Evolutionary conservation across 2,797 vertebrate genomes (phyloP).

Genomic region (Pseudocheirus occidentalis): DNA sequence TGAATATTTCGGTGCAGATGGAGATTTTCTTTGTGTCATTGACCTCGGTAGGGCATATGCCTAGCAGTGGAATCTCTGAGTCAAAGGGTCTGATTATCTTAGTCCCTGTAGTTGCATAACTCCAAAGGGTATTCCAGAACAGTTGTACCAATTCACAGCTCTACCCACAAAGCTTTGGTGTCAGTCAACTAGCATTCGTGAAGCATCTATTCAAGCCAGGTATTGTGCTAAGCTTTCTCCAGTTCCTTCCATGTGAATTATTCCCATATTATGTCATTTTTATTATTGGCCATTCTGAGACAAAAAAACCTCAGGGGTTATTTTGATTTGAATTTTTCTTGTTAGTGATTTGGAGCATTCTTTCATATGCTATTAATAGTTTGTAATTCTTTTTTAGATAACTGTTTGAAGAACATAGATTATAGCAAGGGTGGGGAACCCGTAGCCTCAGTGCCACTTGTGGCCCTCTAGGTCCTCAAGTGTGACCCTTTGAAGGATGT

Average conservation of each 20-base stretch:
- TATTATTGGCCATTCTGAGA: not conserved
- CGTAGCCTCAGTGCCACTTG: no score
- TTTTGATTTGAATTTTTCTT: not conserved
- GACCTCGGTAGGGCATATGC: not conserved
- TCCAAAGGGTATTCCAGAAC: not conserved
- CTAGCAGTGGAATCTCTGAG: not conserved
- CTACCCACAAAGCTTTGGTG: not conserved
- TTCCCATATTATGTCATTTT: slow-evolving; percentile 2
- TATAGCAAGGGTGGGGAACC: no score
- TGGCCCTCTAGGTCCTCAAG: no score
- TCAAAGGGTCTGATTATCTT: not conserved
- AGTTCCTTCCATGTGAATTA: not conserved
- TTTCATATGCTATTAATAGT: not conserved
- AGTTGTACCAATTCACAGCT: not conserved
- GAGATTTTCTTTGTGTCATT: not conserved
- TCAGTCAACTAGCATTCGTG: not conserved
- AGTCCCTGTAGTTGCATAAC: not conserved
- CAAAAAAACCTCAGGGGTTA: not conserved
- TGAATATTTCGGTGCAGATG: not conserved
- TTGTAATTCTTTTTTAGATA: not conserved
- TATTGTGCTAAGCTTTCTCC: not conserved
- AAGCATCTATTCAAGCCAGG: not conserved
- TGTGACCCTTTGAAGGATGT: no score
- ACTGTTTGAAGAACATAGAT: not conserved
- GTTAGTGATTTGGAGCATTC: not conserved